phyloP scores from a whole-genome alignment of 1,140 invertebrate genomes.

The Capitella teleta region DNA sequence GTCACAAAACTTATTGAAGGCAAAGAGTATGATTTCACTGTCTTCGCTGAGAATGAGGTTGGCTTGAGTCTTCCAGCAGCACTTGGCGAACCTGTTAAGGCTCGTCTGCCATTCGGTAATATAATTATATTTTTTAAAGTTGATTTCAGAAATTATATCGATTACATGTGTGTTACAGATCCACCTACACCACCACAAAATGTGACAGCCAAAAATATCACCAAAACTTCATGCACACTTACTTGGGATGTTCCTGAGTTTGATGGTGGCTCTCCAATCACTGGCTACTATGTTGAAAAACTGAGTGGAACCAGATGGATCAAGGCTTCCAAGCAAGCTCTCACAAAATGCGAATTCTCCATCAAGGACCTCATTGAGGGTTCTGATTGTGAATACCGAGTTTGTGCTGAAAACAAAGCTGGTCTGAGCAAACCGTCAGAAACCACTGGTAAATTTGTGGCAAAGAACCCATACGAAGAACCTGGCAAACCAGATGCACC shows the following conservation, averaged over 20 bases:
- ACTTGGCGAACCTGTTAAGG: slow-evolving; percentile 73
- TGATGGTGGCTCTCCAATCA: slow-evolving; percentile 72
- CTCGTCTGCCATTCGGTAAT: slow-evolving; percentile 80
- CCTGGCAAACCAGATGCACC: slow-evolving; percentile 21
- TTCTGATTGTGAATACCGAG: slow-evolving; percentile 90
- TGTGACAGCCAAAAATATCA: slow-evolving; percentile 13
- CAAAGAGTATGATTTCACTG: slow-evolving; percentile 82
- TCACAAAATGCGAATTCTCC: slow-evolving; percentile 37
- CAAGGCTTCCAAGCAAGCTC: slow-evolving; percentile 21
- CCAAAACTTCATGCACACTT: slow-evolving; percentile 40
- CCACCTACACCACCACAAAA: slow-evolving; percentile 14
- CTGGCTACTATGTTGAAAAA: slow-evolving; percentile 42
- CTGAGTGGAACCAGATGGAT: slow-evolving; percentile 25
- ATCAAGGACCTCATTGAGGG: slow-evolving; percentile 73
- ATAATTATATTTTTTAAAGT: slow-evolving; percentile 39
- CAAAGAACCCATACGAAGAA: slow-evolving; percentile 18
- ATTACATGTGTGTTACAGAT: slow-evolving; percentile 5
- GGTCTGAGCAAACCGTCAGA: slow-evolving; percentile 88
- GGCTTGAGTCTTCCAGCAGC: slow-evolving; percentile 83
- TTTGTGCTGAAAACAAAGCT: slow-evolving; percentile 90
- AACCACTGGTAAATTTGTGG: slow-evolving; percentile 55
- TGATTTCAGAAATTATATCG: too few species aligned
- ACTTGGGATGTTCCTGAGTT: slow-evolving; percentile 70
- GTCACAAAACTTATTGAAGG: slow-evolving; percentile 63
- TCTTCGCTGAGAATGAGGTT: slow-evolving; percentile 93